phyloP scores from a whole-genome alignment of 2,113 vertebrate species.

The Phoxinus phoxinus region DNA sequence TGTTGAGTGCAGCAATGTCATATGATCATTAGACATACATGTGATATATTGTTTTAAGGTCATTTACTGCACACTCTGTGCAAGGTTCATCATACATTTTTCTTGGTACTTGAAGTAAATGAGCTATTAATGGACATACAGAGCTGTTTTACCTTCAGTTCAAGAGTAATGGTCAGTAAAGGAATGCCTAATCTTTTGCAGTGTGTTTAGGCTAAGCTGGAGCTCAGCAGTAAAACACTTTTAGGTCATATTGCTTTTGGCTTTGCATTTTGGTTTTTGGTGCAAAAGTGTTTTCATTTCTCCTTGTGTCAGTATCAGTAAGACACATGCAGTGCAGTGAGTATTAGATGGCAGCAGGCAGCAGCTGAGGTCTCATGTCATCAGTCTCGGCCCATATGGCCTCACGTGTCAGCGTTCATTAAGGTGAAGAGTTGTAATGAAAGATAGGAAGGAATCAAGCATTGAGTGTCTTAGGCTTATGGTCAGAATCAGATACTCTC shows the following conservation, averaged over 20 bases:
- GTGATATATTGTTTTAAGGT: constrained; percentile 12
- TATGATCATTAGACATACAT: neutral
- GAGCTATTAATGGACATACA: neutral
- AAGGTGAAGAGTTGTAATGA: constrained; percentile 55
- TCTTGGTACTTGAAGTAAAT: constrained; percentile 17
- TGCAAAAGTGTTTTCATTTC: neutral
- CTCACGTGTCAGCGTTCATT: constrained; percentile 59
- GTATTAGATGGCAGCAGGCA: constrained; percentile 12
- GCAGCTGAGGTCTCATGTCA: constrained; percentile 53
- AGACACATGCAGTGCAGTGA: neutral
- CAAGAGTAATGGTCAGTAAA: neutral
- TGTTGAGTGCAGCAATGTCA: neutral
- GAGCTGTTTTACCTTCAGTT: neutral
- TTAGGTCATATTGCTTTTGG: constrained; percentile 1
- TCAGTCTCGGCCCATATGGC: constrained; percentile 53
- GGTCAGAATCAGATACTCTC: constrained; percentile 57
- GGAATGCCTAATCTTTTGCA: constrained; percentile 5
- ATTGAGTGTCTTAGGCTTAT: constrained; percentile 54
- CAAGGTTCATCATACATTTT: neutral
- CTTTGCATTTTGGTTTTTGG: neutral
- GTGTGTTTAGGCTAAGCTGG: constrained; percentile 5
- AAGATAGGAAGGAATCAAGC: constrained; percentile 59
- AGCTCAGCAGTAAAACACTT: neutral
- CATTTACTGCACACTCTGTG: neutral
- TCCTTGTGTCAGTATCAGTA: neutral